Evolutionary conservation across 2,113 vertebrate species (phyloP), one percentile per base, ranked within the genome.

Genomic region (Stegastes partitus): DNA sequence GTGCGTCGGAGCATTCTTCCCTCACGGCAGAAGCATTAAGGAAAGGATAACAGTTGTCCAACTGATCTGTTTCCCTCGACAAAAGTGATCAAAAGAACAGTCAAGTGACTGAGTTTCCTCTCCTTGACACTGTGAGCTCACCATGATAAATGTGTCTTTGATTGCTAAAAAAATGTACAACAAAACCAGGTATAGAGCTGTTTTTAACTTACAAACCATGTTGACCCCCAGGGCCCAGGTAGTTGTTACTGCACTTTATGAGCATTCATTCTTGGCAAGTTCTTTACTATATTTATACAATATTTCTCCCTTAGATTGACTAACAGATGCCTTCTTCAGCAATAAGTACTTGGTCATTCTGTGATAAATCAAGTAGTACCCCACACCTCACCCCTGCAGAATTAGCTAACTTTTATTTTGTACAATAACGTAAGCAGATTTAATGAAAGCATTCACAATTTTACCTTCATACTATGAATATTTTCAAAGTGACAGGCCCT

Each of bases 31-130:
- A 11, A 49, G 53, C 37, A 82, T 55, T 57, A 78, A 61, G 42
- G 22, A 70, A 74, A 72, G 56, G 54, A 73, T 63, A 80, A 55
- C 34, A 47, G 57, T 49, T 72, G 77, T 77, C 65, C 37, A 34
- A 54, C 56, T 53, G 45, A 70, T 72, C 54, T 47, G 42, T 4
- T 73, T 86, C 58, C 69, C 71, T 55, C 74, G 71, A 56, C 34
- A 61, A 73, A 73, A 76, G 21, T 28, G 68, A 78, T 79, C 67
- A 87, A 77, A 76, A 58, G 23, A 68, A 54, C 34, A 68, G 45
- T 68, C 61, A 76, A 47, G 49, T 63, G 71, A 79, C 31, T 55
- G 37, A 71, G 34, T 68, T n/a, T 51, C 39, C 66, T 74, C 57
- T 68, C 34, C 42, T 11, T 39, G 45, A 71, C 50, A 28, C 8